phyloP scores from a whole-genome alignment of 2,888 invertebrate species.

The Tetramorium bicarinatum region DNA sequence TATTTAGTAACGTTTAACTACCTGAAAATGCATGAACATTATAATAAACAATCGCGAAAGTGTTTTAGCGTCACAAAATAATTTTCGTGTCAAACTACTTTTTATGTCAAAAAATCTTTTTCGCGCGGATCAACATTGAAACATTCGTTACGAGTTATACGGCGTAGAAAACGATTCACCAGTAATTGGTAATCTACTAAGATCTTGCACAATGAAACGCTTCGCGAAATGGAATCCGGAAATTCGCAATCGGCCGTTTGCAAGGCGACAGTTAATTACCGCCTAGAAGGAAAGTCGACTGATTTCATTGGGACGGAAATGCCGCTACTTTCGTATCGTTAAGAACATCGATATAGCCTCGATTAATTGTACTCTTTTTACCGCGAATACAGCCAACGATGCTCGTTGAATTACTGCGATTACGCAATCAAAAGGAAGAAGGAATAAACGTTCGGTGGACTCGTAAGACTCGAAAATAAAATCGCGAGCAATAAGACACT shows the following conservation, averaged over 20 bases:
- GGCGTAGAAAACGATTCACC: constrained; percentile 3
- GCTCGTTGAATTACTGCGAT: constrained; percentile 27
- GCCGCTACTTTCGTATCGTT: constrained; percentile 17
- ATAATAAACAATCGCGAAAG: constrained; percentile 32
- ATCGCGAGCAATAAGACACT: background rate
- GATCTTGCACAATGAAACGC: constrained; percentile 33
- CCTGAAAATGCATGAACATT: constrained; percentile 41
- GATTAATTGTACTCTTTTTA: constrained; percentile 47
- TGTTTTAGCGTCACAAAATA: background rate
- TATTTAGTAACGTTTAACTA: constrained; percentile 32
- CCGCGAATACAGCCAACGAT: background rate
- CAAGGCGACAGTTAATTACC: constrained; percentile 47
- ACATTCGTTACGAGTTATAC: constrained; percentile 16
- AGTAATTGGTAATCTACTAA: constrained; percentile 18
- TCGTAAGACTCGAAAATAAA: constrained; percentile 27
- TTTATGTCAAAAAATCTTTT: constrained; percentile 3
- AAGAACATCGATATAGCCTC: constrained; percentile 29
- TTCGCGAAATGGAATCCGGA: constrained; percentile 39
- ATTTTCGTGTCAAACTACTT: constrained; percentile 27
- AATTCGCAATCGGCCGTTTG: constrained; percentile 38
- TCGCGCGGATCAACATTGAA: constrained; percentile 16
- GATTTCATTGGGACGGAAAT: constrained; percentile 46
- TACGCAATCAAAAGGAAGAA: constrained; percentile 16
- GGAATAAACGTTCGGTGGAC: background rate
- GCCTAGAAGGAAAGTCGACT: constrained; percentile 27